Percentiles rank a stretch among this genome's conserved stretches.
Evolutionary conservation across 2,113 vertebrate genomes (phyloP).

Genomic region (Vireo altiloquus): DNA sequence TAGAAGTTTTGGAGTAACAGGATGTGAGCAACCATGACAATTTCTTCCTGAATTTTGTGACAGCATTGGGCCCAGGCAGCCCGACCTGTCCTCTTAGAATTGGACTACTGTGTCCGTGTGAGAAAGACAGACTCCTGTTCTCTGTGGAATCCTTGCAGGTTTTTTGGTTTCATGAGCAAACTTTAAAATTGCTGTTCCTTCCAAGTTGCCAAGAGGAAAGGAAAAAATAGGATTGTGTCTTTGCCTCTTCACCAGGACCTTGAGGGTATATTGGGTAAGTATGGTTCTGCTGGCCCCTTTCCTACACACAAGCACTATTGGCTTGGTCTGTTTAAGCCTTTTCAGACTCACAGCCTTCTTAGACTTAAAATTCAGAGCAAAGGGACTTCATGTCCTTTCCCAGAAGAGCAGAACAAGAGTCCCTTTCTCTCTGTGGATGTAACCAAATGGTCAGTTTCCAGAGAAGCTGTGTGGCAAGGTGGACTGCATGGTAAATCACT

Average conservation of each 20-base stretch:
- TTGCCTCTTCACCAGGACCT: not conserved
- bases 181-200: not conserved
- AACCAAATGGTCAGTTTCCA: not conserved
- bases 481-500: not conserved
- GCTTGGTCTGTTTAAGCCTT: not conserved
- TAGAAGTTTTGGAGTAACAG: not conserved
- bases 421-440: not conserved
- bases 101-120: not conserved
- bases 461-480: not conserved
- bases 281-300: not conserved
- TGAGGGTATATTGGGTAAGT: not conserved
- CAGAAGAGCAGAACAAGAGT: not conserved
- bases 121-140: not conserved
- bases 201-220: not conserved
- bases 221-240: not conserved
- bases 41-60: not conserved
- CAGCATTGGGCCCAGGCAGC: not conserved
- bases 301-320: not conserved
- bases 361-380: not conserved
- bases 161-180: not conserved
- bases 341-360: not conserved
- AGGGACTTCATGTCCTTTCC: not conserved
- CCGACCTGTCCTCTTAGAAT: not conserved
- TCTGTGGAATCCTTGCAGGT: accelerated
- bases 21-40: not conserved